Percentiles rank a stretch among this genome's conserved stretches.
phyloP scores from a whole-genome alignment of 1,140 invertebrate species.

The Pissodes strobi region DNA sequence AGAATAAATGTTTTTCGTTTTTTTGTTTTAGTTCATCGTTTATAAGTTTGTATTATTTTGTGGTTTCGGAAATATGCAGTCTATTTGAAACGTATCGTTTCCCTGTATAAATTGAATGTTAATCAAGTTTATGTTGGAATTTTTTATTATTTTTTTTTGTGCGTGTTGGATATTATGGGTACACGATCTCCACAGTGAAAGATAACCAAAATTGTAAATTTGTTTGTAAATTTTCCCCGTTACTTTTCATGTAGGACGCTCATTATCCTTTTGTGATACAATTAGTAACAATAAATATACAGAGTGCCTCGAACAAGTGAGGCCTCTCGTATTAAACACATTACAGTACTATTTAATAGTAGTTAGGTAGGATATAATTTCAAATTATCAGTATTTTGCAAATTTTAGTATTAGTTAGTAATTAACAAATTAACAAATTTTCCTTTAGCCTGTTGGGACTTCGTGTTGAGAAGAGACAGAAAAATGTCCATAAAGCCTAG shows the following conservation, averaged over 20 bases:
- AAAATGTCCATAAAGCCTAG: neutral
- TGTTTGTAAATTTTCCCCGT: conserved; percentile 30
- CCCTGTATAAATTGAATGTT: no score
- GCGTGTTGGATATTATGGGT: neutral
- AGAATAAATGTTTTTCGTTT: conserved; percentile 4
- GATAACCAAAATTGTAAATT: conserved; percentile 5
- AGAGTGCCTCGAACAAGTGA: neutral
- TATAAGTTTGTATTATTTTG: no score
- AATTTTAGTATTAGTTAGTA: conserved; percentile 33
- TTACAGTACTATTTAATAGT: conserved; percentile 13
- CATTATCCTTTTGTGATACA: conserved; percentile 35
- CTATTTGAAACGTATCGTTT: no score
- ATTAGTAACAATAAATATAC: conserved; percentile 27
- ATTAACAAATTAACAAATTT: conserved; percentile 31
- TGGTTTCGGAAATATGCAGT: no score
- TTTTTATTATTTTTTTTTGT: neutral
- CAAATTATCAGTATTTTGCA: conserved; percentile 35
- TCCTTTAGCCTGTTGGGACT: neutral
- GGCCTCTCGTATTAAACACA: neutral
- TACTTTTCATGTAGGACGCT: conserved; percentile 30
- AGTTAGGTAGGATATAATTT: conserved; percentile 31
- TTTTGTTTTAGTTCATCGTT: neutral
- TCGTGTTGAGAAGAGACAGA: neutral
- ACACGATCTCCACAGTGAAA: conserved; percentile 1
- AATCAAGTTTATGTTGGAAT: neutral